Evolutionary conservation across 1,140 invertebrate genomes (phyloP).

Genomic region (Leptinotarsa texana): DNA sequence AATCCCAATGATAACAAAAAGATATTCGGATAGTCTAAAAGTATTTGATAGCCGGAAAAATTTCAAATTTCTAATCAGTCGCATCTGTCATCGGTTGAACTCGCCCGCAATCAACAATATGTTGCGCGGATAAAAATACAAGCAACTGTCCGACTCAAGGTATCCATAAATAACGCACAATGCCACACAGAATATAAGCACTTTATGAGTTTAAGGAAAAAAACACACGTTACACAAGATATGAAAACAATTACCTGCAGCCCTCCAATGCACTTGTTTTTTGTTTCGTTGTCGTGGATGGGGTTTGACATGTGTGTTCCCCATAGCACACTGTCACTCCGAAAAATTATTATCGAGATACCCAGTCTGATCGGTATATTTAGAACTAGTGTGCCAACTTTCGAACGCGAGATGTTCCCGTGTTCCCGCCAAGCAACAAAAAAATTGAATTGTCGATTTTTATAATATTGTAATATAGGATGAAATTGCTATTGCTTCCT

Average conservation of each 20-base stretch:
- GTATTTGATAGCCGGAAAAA: no score
- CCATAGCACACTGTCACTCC: conserved; percentile 59
- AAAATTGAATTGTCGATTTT: background rate
- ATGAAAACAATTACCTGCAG: conserved; percentile 62
- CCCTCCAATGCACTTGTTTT: conserved; percentile 73
- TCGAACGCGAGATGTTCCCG: background rate
- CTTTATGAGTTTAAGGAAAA: background rate
- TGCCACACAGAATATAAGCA: background rate
- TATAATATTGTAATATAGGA: background rate
- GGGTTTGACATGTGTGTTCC: conserved; percentile 53
- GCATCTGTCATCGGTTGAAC: background rate
- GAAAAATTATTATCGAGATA: conserved; percentile 12
- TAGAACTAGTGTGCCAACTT: conserved; percentile 29
- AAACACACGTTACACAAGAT: conserved; percentile 28
- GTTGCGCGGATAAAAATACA: conserved; percentile 30
- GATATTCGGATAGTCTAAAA: no score
- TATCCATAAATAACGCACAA: conserved; percentile 32
- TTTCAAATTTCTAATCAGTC: background rate
- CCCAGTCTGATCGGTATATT: conserved; percentile 30
- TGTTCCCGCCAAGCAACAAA: background rate
- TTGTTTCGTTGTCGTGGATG: conserved; percentile 59
- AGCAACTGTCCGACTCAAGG: conserved; percentile 1
- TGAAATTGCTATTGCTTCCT: background rate
- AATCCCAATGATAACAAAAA: no score
- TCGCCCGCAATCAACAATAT: conserved; percentile 1